phyloP scores from a whole-genome alignment of 2,888 invertebrate genomes.

The Chironomus riparius region DNA sequence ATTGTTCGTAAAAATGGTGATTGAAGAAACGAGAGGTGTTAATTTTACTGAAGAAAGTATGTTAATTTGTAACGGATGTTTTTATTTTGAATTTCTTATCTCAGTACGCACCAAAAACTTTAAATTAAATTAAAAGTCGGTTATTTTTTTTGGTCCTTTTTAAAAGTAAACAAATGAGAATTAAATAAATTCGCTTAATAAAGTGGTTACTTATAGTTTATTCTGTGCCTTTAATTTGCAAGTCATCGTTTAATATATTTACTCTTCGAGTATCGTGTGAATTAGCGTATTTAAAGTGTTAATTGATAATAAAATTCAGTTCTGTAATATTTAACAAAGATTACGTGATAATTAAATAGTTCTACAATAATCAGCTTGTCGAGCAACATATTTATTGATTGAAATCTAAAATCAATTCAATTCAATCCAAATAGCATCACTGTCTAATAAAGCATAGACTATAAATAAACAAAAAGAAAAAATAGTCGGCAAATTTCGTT shows the following conservation, averaged over 20 bases:
- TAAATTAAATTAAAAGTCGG: too few species aligned
- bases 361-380: too few species aligned
- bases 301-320: too few species aligned
- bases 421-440: too few species aligned
- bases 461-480: neutral
- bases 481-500: neutral
- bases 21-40: slow-evolving; percentile 3
- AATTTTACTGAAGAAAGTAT: slow-evolving; percentile 1
- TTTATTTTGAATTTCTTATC: neutral
- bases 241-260: neutral
- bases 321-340: too few species aligned
- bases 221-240: neutral
- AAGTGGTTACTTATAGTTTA: neutral
- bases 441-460: too few species aligned
- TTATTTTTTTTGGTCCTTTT: too few species aligned
- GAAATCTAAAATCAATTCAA: too few species aligned
- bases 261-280: neutral
- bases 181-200: neutral
- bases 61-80: neutral
- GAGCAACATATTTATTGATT: too few species aligned
- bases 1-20: neutral
- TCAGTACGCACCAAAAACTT: too few species aligned
- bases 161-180: neutral
- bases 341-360: too few species aligned
- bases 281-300: too few species aligned